Conservation (phyloP, 2,888 invertebrate genomes). For the Agrotis puta region DNA sequence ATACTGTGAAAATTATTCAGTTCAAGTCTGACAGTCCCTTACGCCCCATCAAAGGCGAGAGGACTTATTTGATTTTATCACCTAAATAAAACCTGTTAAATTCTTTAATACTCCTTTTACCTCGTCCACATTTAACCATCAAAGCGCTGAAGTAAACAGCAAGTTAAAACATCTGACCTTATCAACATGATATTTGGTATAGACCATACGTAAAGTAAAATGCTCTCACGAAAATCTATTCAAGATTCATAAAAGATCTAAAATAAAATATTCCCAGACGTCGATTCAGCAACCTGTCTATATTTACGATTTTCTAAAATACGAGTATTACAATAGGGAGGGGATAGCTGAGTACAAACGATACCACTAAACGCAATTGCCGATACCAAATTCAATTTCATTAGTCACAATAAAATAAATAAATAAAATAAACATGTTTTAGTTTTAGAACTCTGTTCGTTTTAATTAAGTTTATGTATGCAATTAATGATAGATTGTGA, state of each 20-base stretch:
- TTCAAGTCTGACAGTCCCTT: too few relatives aligned
- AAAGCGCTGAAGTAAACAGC: conserved; percentile 6
- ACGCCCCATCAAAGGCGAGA: too few relatives aligned
- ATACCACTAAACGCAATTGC: background rate
- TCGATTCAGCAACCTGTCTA: conserved; percentile 20
- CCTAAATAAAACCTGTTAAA: too few relatives aligned
- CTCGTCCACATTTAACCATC: background rate
- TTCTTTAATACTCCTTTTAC: too few relatives aligned
- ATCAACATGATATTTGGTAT: background rate
- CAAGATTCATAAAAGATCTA: background rate
- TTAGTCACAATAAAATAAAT: too few relatives aligned
- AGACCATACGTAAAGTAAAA: background rate
- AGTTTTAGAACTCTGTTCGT: background rate
- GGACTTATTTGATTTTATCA: too few relatives aligned
- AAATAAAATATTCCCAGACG: conserved; percentile 10
- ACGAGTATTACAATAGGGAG: conserved; percentile 4
- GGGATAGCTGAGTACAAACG: background rate
- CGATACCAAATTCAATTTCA: conserved; percentile 30
- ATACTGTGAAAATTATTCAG: too few relatives aligned
- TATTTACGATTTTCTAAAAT: conserved; percentile 20
- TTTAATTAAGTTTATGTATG: background rate
- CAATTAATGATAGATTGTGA: background rate
- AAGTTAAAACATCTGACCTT: background rate
- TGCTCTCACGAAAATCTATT: conserved; percentile 1
- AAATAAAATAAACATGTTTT: conserved; percentile 3